Conservation (phyloP, 2,888 invertebrate species). For the Syritta pipiens region DNA sequence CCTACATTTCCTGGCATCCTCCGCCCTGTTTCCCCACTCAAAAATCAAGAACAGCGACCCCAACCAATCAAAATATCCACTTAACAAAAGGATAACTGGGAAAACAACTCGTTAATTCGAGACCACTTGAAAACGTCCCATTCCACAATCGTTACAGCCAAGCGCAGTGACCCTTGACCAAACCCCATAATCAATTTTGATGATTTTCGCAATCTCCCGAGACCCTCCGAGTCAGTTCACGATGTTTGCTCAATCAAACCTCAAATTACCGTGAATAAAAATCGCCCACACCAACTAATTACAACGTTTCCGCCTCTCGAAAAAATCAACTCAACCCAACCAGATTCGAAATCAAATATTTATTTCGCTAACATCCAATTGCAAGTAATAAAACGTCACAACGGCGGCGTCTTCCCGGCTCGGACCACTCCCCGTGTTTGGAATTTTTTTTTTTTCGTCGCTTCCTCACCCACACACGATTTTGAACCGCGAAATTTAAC, state of each 20-base stretch:
- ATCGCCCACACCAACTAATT: slow-evolving; percentile 53
- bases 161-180: too few species aligned
- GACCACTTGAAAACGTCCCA: too few species aligned
- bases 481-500: slow-evolving; percentile 52
- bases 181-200: too few species aligned
- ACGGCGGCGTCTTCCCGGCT: slow-evolving; percentile 12
- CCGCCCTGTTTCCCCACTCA: too few species aligned
- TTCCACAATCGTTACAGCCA: too few species aligned
- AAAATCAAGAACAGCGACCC: too few species aligned
- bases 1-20: too few species aligned
- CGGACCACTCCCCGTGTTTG: slow-evolving; percentile 45
- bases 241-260: slow-evolving; percentile 1
- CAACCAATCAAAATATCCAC: too few species aligned
- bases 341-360: slow-evolving; percentile 24
- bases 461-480: not conserved
- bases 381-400: slow-evolving; percentile 31
- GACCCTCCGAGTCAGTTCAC: not conserved
- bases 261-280: slow-evolving; percentile 6
- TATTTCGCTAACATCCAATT: slow-evolving; percentile 13
- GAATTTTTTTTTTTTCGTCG: too few species aligned
- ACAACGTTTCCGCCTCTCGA: slow-evolving; percentile 19
- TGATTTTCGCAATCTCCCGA: too few species aligned
- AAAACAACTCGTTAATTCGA: too few species aligned
- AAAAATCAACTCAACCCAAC: not conserved
- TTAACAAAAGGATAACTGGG: too few species aligned